A percentile compares a stretch with the other conserved stretches of the same genome.
Conservation (phyloP, 2,797 vertebrate genomes). For the Rhinichthys osculus region DNA sequence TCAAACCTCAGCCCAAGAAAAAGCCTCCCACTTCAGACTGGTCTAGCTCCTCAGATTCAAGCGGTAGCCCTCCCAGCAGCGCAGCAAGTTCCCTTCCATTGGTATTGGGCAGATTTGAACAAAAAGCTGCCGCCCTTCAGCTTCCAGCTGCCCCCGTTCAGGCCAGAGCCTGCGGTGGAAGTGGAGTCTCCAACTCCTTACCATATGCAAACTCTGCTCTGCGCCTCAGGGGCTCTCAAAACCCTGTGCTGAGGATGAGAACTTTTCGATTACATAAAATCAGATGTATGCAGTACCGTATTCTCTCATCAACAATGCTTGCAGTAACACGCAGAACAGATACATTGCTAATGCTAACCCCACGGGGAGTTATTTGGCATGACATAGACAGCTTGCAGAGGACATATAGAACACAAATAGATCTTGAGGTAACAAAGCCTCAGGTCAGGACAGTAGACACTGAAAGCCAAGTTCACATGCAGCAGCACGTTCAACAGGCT, state of each 20-base stretch:
- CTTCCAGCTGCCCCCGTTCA: slow-evolving; percentile 78
- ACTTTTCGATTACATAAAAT: background rate
- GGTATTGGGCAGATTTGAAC: slow-evolving; percentile 92
- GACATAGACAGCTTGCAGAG: slow-evolving; percentile 32
- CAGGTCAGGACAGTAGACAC: background rate
- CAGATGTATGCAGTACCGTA: slow-evolving; percentile 53
- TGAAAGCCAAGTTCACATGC: background rate
- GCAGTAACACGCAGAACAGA: slow-evolving; percentile 18
- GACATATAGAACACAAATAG: slow-evolving; percentile 26
- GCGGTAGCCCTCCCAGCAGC: slow-evolving; percentile 79
- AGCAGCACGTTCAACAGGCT: background rate
- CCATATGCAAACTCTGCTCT: slow-evolving; percentile 83
- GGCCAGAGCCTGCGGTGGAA: slow-evolving; percentile 83
- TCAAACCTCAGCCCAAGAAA: slow-evolving; percentile 87
- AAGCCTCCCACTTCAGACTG: slow-evolving; percentile 79
- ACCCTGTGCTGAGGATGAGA: slow-evolving; percentile 78
- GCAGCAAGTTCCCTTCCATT: slow-evolving; percentile 93
- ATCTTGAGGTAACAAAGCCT: background rate
- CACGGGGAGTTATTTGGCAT: slow-evolving; percentile 64
- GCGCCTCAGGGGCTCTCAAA: slow-evolving; percentile 81
- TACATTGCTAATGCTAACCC: slow-evolving; percentile 31
- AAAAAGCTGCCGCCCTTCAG: slow-evolving; percentile 85
- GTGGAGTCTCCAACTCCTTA: slow-evolving; percentile 84
- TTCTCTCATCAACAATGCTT: slow-evolving; percentile 29
- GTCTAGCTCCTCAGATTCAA: slow-evolving; percentile 80